Evolutionary conservation across 2,888 invertebrate genomes (phyloP), one percentile per base, ranked within the genome.

Genomic region (Lithophane semibrunnea): DNA sequence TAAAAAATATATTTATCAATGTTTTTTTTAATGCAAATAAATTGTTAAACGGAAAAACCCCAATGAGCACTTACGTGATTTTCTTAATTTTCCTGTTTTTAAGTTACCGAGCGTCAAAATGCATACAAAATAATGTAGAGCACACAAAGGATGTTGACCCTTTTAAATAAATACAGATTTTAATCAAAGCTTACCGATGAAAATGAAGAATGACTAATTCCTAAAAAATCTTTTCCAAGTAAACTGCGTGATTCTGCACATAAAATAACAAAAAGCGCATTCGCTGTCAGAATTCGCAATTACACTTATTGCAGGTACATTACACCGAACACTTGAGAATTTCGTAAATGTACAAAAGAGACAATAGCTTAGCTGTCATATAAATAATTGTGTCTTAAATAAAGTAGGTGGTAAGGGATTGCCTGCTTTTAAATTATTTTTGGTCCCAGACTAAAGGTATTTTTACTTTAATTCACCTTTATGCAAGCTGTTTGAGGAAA

Each of bases 171-270:
- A 90, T 78, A 86, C 88, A 90, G 92, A 93, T 93, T 91, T 91
- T 90, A 88, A 90, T 90, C 90, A 89, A 88, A 88, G 89, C 88
- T 90, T 89, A 90, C 87, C 87, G 88, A 84, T 79, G 84, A 81
- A 86, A 84, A 88, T 87, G 75, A 84, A 68, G 49, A 90, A 92
- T 96, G 96, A 96, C 94, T 95, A 95, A 96, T 92, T 90, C 92
- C 83, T 90, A 89, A 95, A 96, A 94, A 93, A 95, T 94, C 92
- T 91, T 91, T 96, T 96, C 96, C 92, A 91, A 93, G 96, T 94
- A 96, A 92, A 92, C 91, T 91, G 91, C 93, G 92, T 93, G 93
- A 94, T 93, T 94, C 91, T 92, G 93, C 94, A 94, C 94, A 92
- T 93, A 94, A 94, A 94, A 94, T 94, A 93, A 93, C 92, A 94